These are phyloP conservation scores for Dendroctonus valens DNA, from an alignment of 1,140 invertebrate genomes.

Conservation along the genomic window DNA sequence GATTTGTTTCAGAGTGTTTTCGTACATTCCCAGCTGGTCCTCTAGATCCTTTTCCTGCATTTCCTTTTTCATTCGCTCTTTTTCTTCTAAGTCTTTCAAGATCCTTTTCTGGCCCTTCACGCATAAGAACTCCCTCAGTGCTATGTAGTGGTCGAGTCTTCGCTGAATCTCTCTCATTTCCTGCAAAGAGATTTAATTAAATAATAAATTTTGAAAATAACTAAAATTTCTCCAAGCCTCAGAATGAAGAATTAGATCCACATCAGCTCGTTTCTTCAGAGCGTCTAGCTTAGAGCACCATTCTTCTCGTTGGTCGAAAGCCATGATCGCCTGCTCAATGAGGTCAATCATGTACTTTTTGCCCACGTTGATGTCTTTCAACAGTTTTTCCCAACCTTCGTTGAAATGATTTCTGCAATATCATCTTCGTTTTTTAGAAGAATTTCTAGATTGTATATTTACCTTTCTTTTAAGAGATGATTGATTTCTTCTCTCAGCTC, in stretches of 20 bases:
- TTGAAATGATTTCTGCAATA: slow-evolving; percentile 70
- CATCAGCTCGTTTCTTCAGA: slow-evolving; percentile 68
- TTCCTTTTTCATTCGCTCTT: slow-evolving; percentile 64
- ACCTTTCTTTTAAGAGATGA: slow-evolving; percentile 72
- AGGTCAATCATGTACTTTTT: slow-evolving; percentile 77
- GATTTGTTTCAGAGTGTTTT: slow-evolving; percentile 72
- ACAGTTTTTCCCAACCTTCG: slow-evolving; percentile 69
- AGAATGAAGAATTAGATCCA: slow-evolving; percentile 54
- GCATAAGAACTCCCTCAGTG: slow-evolving; percentile 80
- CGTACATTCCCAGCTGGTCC: slow-evolving; percentile 67
- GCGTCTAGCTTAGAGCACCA: slow-evolving; percentile 78
- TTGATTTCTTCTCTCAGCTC: slow-evolving; percentile 76
- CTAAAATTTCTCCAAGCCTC: slow-evolving; percentile 42
- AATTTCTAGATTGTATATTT: neutral
- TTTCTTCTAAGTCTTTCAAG: slow-evolving; percentile 71
- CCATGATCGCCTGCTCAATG: slow-evolving; percentile 79
- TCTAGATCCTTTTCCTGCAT: slow-evolving; percentile 67
- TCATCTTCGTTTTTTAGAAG: slow-evolving; percentile 6
- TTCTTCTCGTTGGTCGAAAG: slow-evolving; percentile 86
- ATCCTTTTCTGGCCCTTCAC: slow-evolving; percentile 80
- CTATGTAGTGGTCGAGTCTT: slow-evolving; percentile 80
- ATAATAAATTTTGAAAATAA: neutral
- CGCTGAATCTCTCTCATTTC: slow-evolving; percentile 86
- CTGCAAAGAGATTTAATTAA: slow-evolving; percentile 40
- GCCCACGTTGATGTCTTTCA: slow-evolving; percentile 69